Evolutionary conservation across 2,113 vertebrate species (phyloP).

Genomic region (Channa maculata): DNA sequence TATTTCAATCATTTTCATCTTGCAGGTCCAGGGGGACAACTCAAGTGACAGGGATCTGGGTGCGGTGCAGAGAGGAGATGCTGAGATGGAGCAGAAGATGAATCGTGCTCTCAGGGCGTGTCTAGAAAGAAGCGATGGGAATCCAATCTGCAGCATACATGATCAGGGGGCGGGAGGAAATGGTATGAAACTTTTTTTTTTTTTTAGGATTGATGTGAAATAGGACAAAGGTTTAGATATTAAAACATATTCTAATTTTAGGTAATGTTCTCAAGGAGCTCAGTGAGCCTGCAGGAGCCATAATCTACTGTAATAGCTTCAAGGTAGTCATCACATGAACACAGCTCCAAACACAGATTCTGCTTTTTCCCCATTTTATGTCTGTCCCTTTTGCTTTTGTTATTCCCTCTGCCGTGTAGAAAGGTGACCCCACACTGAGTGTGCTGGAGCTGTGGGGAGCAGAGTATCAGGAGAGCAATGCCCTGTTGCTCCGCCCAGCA

Average conservation of each 20-base stretch:
- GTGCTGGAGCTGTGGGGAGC: constrained; percentile 94
- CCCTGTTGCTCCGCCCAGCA: constrained; percentile 84
- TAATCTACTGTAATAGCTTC: constrained; percentile 89
- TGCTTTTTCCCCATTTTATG: background rate
- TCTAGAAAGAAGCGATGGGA: constrained; percentile 82
- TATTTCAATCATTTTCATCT: background rate
- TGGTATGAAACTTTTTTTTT: constrained; percentile 67
- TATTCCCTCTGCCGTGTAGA: constrained; percentile 68
- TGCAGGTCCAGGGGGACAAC: constrained; percentile 91
- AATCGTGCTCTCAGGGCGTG: constrained; percentile 91
- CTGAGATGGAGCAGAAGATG: constrained; percentile 97
- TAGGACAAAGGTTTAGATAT: background rate
- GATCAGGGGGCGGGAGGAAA: constrained; percentile 95
- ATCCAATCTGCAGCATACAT: constrained; percentile 93
- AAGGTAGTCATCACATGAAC: constrained; percentile 78
- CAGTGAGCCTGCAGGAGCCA: constrained; percentile 89
- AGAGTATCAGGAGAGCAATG: constrained; percentile 95
- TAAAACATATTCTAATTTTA: constrained; percentile 59
- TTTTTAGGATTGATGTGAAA: background rate
- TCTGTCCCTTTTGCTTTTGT: background rate
- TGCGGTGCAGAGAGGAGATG: constrained; percentile 92
- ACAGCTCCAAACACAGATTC: background rate
- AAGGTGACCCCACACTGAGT: constrained; percentile 92
- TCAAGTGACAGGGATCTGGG: constrained; percentile 88
- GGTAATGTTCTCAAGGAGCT: constrained; percentile 95